These are phyloP conservation scores for Apogon hyalosoma DNA, from an alignment of 2,797 vertebrate species.

Conservation along the genomic window DNA sequence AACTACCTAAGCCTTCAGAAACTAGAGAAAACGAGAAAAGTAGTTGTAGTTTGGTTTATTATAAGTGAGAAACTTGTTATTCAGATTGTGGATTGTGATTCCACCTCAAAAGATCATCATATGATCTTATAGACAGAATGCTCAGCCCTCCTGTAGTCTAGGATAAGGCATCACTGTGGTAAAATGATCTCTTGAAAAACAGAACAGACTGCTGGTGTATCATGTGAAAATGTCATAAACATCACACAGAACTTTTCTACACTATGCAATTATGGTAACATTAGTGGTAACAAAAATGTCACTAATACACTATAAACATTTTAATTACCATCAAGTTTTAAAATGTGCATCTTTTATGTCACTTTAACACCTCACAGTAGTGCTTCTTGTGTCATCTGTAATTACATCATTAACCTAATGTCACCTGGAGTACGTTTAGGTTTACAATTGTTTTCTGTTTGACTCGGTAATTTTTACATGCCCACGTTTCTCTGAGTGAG, in stretches of 20 bases:
- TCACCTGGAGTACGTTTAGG: not conserved
- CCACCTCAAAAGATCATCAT: too few relatives aligned
- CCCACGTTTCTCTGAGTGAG: not conserved
- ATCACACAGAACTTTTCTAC: not conserved
- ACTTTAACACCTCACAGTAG: slow-evolving; percentile 23
- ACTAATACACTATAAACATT: slow-evolving; percentile 6
- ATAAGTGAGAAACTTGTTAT: too few relatives aligned
- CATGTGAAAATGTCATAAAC: slow-evolving; percentile 29
- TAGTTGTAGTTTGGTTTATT: too few relatives aligned
- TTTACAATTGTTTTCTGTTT: slow-evolving; percentile 3
- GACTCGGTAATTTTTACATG: not conserved
- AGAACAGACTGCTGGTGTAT: not conserved
- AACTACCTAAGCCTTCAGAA: too few relatives aligned
- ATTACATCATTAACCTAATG: slow-evolving; percentile 15
- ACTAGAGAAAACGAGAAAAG: too few relatives aligned
- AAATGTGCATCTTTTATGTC: slow-evolving; percentile 18
- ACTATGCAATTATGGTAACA: not conserved
- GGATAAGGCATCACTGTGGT: not conserved
- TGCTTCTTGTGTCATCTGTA: slow-evolving; percentile 29
- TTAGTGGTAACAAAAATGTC: slow-evolving; percentile 15
- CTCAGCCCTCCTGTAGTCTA: too few relatives aligned
- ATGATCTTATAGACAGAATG: too few relatives aligned
- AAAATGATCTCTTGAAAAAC: too few relatives aligned
- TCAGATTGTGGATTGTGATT: too few relatives aligned
- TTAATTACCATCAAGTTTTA: not conserved